Conservation (phyloP, 2,888 invertebrate species). For the Protophormia terraenovae region DNA sequence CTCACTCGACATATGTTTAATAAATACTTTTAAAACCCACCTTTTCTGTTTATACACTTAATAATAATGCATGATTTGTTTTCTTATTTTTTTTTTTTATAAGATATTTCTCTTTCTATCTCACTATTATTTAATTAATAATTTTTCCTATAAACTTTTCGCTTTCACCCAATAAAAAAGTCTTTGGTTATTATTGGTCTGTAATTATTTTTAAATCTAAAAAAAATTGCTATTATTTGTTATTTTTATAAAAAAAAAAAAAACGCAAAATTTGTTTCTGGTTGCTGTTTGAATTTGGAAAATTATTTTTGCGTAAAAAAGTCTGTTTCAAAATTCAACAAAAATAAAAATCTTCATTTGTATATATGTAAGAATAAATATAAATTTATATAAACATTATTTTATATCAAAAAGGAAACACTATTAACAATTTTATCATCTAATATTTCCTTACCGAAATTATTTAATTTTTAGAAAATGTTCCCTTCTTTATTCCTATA, state of each 20-base stretch:
- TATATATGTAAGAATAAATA: neutral
- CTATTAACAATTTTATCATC: too few species aligned
- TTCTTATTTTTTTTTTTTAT: neutral
- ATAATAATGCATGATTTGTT: neutral
- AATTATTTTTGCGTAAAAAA: too few species aligned
- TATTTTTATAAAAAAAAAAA: neutral
- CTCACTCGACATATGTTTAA: too few species aligned
- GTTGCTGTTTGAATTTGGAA: slow-evolving; percentile 32
- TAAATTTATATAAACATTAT: neutral
- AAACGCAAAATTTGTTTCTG: neutral
- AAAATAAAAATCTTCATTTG: neutral
- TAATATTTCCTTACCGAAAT: too few species aligned
- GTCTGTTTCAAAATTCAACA: neutral
- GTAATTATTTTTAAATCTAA: slow-evolving; percentile 45
- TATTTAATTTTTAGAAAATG: too few species aligned
- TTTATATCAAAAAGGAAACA: too few species aligned
- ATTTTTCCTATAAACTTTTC: neutral
- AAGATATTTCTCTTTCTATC: too few species aligned
- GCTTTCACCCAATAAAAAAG: neutral
- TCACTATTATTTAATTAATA: slow-evolving; percentile 1
- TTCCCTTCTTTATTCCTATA: too few species aligned
- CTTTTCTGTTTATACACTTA: slow-evolving; percentile 2
- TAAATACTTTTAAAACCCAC: neutral
- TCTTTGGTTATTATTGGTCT: slow-evolving; percentile 49
- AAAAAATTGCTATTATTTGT: slow-evolving; percentile 4